A percentile compares a stretch with the other conserved stretches of the same genome.
Conservation (phyloP, 2,113 vertebrate genomes). For the Saguinus midas region DNA sequence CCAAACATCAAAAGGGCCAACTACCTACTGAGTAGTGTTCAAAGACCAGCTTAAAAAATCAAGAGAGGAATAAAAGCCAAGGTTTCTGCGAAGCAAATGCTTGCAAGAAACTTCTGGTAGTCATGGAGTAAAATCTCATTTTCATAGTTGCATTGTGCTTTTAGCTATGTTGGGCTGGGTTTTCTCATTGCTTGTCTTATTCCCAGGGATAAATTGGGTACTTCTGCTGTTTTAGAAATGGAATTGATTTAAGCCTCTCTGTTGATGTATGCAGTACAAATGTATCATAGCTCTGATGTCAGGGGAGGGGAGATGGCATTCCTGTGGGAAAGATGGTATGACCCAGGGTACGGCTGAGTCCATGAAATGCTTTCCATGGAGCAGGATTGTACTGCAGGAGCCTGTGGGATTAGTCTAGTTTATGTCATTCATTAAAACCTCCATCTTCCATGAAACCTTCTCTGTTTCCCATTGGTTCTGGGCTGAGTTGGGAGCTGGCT, state of each 20-base stretch:
- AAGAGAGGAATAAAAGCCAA: constrained; percentile 70
- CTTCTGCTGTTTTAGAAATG: constrained; percentile 5
- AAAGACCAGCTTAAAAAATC: constrained; percentile 70
- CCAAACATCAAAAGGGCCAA: constrained; percentile 71
- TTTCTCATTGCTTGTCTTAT: constrained; percentile 14
- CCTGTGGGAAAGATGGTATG: neutral
- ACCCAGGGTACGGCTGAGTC: neutral
- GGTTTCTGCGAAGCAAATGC: constrained; percentile 67
- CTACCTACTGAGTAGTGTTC: constrained; percentile 65
- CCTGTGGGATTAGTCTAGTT: constrained; percentile 52
- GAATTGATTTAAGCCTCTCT: constrained; percentile 22
- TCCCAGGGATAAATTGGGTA: neutral
- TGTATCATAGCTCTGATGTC: neutral
- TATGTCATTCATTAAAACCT: constrained; percentile 54
- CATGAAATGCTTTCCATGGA: constrained; percentile 27
- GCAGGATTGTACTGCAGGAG: neutral
- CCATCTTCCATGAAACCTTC: constrained; percentile 43
- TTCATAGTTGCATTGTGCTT: constrained; percentile 54
- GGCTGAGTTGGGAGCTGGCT: constrained; percentile 15
- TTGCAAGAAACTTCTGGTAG: constrained; percentile 60
- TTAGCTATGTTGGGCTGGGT: neutral
- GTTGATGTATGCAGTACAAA: neutral
- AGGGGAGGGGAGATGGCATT: neutral
- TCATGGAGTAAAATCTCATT: constrained; percentile 69
- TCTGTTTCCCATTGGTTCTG: constrained; percentile 65